Conservation (phyloP, 2,888 invertebrate species). For the Sarcophaga variegata region DNA sequence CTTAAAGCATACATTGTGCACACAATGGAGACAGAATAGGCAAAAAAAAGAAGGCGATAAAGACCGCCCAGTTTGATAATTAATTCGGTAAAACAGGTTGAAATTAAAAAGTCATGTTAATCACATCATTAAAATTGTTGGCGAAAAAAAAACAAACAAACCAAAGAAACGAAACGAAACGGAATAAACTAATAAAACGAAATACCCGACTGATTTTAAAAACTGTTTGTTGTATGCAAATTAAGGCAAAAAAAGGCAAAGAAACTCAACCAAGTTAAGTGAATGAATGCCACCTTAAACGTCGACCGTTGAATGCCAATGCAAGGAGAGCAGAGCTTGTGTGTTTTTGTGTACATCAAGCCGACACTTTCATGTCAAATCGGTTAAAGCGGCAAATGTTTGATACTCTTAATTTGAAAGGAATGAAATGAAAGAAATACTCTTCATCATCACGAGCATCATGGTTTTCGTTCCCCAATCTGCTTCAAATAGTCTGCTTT, state of each 20-base stretch:
- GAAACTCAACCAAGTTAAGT: conserved; percentile 2
- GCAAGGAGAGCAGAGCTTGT: not conserved
- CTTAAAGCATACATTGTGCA: not conserved
- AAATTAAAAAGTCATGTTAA: conserved; percentile 82
- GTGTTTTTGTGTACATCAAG: conserved; percentile 39
- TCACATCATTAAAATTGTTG: conserved; percentile 82
- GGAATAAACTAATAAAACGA: conserved; percentile 53
- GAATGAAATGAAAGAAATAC: not conserved
- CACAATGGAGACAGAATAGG: too few relatives aligned
- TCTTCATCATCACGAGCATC: not conserved
- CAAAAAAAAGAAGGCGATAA: not conserved
- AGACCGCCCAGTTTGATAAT: conserved; percentile 81
- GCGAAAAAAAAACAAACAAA: conserved; percentile 45
- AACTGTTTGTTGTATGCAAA: conserved; percentile 48
- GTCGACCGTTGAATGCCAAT: not conserved
- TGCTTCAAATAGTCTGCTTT: not conserved
- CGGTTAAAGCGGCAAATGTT: conserved; percentile 66
- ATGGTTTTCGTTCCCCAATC: not conserved
- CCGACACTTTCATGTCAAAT: conserved; percentile 63
- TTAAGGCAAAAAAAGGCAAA: conserved; percentile 20
- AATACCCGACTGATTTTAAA: conserved; percentile 54
- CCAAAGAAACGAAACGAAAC: conserved; percentile 32
- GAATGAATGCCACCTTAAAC: conserved; percentile 28
- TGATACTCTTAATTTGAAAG: conserved; percentile 49
- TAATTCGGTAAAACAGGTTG: conserved; percentile 80